Evolutionary conservation across 1,140 invertebrate genomes (phyloP), one percentile per base, ranked within the genome.

Genomic region (Vanessa tameamea): DNA sequence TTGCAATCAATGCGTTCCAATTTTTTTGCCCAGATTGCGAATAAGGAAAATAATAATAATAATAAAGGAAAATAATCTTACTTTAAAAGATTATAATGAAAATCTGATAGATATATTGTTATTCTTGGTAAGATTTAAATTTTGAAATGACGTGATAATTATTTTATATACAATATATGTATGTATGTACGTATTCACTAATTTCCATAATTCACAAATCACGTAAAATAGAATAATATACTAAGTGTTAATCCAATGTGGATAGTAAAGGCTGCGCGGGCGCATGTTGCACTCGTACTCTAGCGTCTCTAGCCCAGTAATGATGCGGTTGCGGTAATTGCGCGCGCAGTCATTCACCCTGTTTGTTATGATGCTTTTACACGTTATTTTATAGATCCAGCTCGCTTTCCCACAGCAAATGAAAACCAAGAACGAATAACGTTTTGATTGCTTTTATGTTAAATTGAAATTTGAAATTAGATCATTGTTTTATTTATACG

Each of bases 261-360:
- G 37, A 71, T 63, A 71, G 61, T 23, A 48, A 64, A 71, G 63
- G 55, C 48, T 50, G 31, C 61, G 51, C 31, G 16, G 13, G 12
- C 20, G 12, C 48, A 43, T 9, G 37, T 43, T 43, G 37, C 13
- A 51, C n/a, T 15, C 47, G 51, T 69, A 69, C 67, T n/a, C 48
- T 47, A 43, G 20, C 47, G 65, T 53, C 50, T 26, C 50, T 50
- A 64, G 47, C 9, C 70, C 71, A 55, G 82, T 87, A 87, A 84
- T 87, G 83, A 87, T 87, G 86, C 75, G 87, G 84, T 87, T 73
- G 84, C 63, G 61, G 78, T 87, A 85, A 87, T 85, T 79, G 73
- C 78, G 72, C 68, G 61, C 68, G 61, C 75, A 82, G 84, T 86
- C 86, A 80, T 89, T 87, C 83, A 87, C 85, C 87, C 79, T 80